phyloP scores from a whole-genome alignment of 1,140 invertebrate genomes.

The Platyura marginata region DNA sequence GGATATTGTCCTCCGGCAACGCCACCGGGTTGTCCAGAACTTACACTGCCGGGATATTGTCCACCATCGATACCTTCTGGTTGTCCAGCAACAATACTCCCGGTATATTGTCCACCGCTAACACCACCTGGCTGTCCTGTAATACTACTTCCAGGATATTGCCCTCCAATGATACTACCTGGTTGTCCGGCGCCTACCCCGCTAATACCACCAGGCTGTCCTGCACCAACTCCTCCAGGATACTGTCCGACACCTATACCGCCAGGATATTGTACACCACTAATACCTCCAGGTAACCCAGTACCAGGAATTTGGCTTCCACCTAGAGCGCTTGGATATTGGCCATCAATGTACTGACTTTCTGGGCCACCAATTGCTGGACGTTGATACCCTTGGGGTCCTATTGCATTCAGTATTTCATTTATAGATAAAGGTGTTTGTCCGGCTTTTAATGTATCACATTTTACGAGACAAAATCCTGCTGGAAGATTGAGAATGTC shows the following conservation, averaged over 20 bases:
- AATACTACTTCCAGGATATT: constrained; percentile 1
- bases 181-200: constrained; percentile 3
- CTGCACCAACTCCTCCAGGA: not conserved
- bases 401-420: too few species aligned
- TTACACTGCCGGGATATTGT: too few species aligned
- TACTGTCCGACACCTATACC: constrained; percentile 14
- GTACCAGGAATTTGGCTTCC: constrained; percentile 18
- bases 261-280: constrained; percentile 17
- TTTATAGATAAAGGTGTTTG: not conserved
- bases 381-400: too few species aligned
- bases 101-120: too few species aligned
- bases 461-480: not conserved
- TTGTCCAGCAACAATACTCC: constrained; percentile 4
- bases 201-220: not conserved
- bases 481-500: not conserved
- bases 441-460: not conserved
- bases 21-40: too few species aligned
- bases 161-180: constrained; percentile 1
- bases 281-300: constrained; percentile 11
- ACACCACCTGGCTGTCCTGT: too few species aligned
- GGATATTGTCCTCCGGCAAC: too few species aligned
- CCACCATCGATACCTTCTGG: constrained; percentile 7
- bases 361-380: too few species aligned
- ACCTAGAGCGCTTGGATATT: too few species aligned
- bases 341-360: too few species aligned